phyloP scores from a whole-genome alignment of 2,888 invertebrate genomes.

The Copidosoma aretas region DNA sequence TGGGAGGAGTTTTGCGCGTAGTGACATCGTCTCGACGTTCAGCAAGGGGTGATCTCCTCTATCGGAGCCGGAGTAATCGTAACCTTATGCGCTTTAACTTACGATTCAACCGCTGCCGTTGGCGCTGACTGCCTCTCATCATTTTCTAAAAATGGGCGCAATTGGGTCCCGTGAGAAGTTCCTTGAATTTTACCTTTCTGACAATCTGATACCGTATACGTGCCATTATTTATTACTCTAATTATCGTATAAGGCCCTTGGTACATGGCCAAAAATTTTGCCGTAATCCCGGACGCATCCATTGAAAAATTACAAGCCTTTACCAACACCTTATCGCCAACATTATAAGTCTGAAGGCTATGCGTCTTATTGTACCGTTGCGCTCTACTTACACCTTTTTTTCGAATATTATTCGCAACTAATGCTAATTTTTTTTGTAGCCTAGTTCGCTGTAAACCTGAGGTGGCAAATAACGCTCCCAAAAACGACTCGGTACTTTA shows the following conservation, averaged over 20 bases:
- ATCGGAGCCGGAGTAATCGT: too few species aligned
- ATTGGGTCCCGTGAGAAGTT: too few species aligned
- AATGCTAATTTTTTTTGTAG: background rate
- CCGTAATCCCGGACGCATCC: background rate
- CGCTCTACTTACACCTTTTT: background rate
- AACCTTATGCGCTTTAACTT: too few species aligned
- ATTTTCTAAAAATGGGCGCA: too few species aligned
- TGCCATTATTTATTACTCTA: background rate
- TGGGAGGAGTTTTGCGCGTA: too few species aligned
- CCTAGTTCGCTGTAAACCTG: background rate
- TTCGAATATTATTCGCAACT: background rate
- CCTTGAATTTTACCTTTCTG: too few species aligned
- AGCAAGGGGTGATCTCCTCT: too few species aligned
- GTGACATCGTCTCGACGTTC: too few species aligned
- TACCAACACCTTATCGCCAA: background rate
- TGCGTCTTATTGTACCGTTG: background rate
- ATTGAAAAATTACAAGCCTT: background rate
- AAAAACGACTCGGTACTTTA: background rate
- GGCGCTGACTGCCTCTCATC: too few species aligned
- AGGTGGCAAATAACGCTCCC: background rate
- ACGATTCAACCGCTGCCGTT: too few species aligned
- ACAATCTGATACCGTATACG: too few species aligned
- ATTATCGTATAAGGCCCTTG: background rate
- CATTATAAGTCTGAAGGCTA: background rate
- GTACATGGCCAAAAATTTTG: background rate